Evolutionary conservation across 2,888 invertebrate species (phyloP).

Genomic region (Piscicola geometra): DNA sequence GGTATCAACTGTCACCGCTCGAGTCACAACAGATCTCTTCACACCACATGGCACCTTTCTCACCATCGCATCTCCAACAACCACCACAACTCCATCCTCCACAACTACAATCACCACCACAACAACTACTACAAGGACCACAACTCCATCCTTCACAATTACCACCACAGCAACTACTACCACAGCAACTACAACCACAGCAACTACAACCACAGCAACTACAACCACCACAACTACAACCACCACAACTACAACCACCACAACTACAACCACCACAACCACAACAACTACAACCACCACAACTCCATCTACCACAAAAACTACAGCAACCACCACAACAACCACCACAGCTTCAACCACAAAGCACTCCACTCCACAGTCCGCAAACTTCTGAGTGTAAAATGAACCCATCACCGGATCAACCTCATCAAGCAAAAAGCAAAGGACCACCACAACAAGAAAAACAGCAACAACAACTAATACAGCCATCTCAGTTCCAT

Average conservation of each 20-base stretch:
- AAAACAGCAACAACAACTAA: slow-evolving; percentile 36
- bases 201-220: slow-evolving; percentile 48
- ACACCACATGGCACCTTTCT: background rate
- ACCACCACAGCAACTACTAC: slow-evolving; percentile 30
- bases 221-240: slow-evolving; percentile 49
- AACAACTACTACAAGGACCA: background rate
- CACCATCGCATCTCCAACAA: background rate
- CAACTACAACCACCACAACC: slow-evolving; percentile 52
- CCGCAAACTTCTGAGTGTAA: background rate
- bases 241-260: slow-evolving; percentile 51
- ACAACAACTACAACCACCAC: slow-evolving; percentile 48
- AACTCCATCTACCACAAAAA: slow-evolving; percentile 45
- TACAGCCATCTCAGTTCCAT: background rate
- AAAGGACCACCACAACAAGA: slow-evolving; percentile 36
- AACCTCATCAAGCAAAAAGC: slow-evolving; percentile 41
- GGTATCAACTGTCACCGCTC: slow-evolving; percentile 19
- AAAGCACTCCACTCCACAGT: slow-evolving; percentile 4
- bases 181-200: slow-evolving; percentile 43
- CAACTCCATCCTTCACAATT: background rate
- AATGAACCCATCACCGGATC: slow-evolving; percentile 40
- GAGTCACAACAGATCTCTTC: background rate
- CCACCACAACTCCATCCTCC: too few relatives aligned
- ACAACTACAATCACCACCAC: too few relatives aligned
- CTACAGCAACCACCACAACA: slow-evolving; percentile 42
- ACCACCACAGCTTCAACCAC: slow-evolving; percentile 35